These are phyloP conservation scores for Cossypha dichroa DNA, from an alignment of 2,797 vertebrate species.

Conservation along the genomic window DNA sequence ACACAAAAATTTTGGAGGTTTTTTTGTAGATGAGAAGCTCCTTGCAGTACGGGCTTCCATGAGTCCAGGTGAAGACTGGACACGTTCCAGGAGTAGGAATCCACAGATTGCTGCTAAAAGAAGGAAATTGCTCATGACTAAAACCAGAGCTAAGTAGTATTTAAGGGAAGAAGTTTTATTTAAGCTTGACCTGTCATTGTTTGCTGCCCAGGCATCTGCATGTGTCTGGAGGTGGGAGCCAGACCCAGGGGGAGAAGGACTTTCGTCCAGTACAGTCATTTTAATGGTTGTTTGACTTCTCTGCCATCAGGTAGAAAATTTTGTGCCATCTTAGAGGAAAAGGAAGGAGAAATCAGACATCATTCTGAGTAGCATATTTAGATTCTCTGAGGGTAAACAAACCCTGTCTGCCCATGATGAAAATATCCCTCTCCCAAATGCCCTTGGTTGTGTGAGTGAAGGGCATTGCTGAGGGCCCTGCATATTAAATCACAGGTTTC, in stretches of 20 bases:
- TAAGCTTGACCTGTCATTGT: not conserved
- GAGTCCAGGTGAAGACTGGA: not conserved
- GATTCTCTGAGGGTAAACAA: not conserved
- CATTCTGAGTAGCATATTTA: not conserved
- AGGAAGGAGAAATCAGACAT: not conserved
- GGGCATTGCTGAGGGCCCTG: not conserved
- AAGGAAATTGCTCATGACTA: not conserved
- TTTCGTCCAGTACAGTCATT: not conserved
- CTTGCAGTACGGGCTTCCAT: not conserved
- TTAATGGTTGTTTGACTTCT: not conserved
- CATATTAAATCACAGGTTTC: not conserved
- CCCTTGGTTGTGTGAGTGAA: not conserved
- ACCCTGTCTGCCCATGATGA: not conserved
- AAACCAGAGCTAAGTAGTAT: not conserved
- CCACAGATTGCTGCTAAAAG: not conserved
- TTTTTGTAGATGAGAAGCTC: not conserved
- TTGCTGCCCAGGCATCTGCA: not conserved
- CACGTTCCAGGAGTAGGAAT: not conserved
- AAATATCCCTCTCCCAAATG: not conserved
- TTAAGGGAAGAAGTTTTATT: not conserved
- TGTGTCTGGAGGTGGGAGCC: not conserved
- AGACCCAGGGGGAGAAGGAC: not conserved
- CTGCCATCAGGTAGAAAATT: not conserved
- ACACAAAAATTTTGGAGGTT: rapidly evolving
- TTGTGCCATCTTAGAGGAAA: not conserved